A percentile compares a stretch with the other conserved stretches of the same genome.
Evolutionary conservation across 2,888 invertebrate species (phyloP).

Genomic region (Nymphalis polychloros): DNA sequence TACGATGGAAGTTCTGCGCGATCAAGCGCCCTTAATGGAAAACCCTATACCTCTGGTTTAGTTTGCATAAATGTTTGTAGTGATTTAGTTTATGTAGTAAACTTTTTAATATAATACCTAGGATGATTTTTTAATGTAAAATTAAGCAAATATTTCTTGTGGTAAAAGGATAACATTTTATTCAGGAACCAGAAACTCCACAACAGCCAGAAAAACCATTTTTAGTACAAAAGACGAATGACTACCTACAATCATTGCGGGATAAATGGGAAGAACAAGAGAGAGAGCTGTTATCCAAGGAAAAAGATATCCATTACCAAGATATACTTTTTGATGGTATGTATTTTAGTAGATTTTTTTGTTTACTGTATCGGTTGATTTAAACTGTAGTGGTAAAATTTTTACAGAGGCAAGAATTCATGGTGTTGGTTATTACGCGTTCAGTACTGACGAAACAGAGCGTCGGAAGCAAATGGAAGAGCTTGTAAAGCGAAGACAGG

Average conservation of each 20-base stretch:
- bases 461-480: constrained; percentile 91
- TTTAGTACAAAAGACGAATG: constrained; percentile 79
- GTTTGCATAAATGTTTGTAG: too few relatives aligned
- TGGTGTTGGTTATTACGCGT: constrained; percentile 95
- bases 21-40: too few relatives aligned
- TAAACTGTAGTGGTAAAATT: neutral
- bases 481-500: constrained; percentile 85
- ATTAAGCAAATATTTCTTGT: too few relatives aligned
- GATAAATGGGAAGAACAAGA: constrained; percentile 95
- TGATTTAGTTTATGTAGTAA: too few relatives aligned
- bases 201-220: constrained; percentile 81
- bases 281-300: constrained; percentile 85
- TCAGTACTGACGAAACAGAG: constrained; percentile 91
- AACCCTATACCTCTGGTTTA: too few relatives aligned
- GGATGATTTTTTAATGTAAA: too few relatives aligned
- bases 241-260: constrained; percentile 84
- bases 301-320: constrained; percentile 91
- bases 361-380: neutral
- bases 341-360: constrained; percentile 42
- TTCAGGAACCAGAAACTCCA: constrained; percentile 25
- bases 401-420: constrained; percentile 91
- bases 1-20: too few relatives aligned
- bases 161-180: neutral
- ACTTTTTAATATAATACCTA: too few relatives aligned
- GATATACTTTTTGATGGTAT: constrained; percentile 93